Evolutionary conservation across 2,888 invertebrate species (phyloP).

Genomic region (Trissoscelio sp.): DNA sequence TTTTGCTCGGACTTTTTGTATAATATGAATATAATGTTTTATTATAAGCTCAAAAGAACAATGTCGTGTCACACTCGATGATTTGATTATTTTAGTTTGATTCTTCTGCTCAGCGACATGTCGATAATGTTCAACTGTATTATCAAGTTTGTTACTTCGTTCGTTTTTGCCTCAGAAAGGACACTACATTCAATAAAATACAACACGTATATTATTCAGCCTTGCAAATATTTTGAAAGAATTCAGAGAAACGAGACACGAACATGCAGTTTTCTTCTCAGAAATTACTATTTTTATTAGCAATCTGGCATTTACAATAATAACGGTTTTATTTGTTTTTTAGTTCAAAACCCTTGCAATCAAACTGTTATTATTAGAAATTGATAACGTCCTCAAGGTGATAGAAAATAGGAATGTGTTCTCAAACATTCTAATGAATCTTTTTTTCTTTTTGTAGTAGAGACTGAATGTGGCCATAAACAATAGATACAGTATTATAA

Average conservation of each 20-base stretch:
- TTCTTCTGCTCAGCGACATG: conserved; percentile 68
- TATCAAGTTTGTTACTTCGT: conserved; percentile 38
- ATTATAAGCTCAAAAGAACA: conserved; percentile 54
- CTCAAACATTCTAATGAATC: too few relatives aligned
- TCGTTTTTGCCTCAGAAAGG: conserved; percentile 25
- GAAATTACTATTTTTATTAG: too few relatives aligned
- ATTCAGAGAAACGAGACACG: conserved; percentile 31
- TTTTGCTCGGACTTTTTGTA: background rate
- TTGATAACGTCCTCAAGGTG: too few relatives aligned
- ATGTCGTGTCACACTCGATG: conserved; percentile 58
- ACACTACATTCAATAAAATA: conserved; percentile 55
- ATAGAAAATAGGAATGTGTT: too few relatives aligned
- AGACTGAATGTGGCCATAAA: too few relatives aligned
- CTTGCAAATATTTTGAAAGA: conserved; percentile 40
- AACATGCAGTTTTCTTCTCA: too few relatives aligned
- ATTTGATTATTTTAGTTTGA: conserved; percentile 68
- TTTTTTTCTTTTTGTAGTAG: too few relatives aligned
- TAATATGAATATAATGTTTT: background rate
- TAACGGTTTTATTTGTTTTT: too few relatives aligned
- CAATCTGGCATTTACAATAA: too few relatives aligned
- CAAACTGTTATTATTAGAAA: too few relatives aligned
- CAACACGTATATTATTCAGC: conserved; percentile 60
- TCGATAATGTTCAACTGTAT: conserved; percentile 61
- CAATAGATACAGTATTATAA: too few relatives aligned
- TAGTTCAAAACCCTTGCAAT: too few relatives aligned